Evolutionary conservation across 2,888 invertebrate genomes (phyloP).

Genomic region (Uloborus plumipes): DNA sequence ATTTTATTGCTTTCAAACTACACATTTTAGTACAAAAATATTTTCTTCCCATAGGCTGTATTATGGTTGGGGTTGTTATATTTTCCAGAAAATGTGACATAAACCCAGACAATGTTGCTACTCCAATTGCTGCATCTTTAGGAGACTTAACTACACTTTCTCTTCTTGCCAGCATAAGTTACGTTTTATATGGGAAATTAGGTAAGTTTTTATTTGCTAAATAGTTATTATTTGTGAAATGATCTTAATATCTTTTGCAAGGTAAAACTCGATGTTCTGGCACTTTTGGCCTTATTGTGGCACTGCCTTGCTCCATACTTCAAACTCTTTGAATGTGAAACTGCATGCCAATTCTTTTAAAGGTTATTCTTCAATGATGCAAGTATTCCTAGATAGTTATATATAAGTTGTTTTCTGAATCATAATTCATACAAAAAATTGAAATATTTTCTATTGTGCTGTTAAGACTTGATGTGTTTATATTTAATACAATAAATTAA

Average conservation of each 20-base stretch:
- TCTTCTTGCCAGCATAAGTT: slow-evolving; percentile 72
- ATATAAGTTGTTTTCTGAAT: too few species aligned
- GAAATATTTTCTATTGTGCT: not conserved
- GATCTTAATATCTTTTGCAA: too few species aligned
- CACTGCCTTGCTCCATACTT: too few species aligned
- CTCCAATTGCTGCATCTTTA: slow-evolving; percentile 67
- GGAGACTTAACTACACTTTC: slow-evolving; percentile 67
- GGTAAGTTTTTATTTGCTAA: slow-evolving; percentile 74
- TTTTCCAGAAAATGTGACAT: slow-evolving; percentile 78
- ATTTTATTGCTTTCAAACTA: not conserved
- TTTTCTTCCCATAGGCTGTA: slow-evolving; percentile 73
- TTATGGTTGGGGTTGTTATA: slow-evolving; percentile 87
- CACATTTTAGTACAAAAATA: not conserved
- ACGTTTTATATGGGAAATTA: slow-evolving; percentile 75
- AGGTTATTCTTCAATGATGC: too few species aligned
- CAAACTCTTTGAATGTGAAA: too few species aligned
- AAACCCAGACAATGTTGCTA: slow-evolving; percentile 67
- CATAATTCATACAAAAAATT: not conserved
- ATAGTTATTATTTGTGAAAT: not conserved
- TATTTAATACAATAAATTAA: too few species aligned
- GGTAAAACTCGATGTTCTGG: too few species aligned
- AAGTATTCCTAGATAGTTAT: too few species aligned
- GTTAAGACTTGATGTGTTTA: too few species aligned
- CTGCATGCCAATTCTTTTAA: too few species aligned
- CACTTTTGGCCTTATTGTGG: too few species aligned